phyloP scores from a whole-genome alignment of 2,888 invertebrate genomes.

The Heterodera filipjevi region DNA sequence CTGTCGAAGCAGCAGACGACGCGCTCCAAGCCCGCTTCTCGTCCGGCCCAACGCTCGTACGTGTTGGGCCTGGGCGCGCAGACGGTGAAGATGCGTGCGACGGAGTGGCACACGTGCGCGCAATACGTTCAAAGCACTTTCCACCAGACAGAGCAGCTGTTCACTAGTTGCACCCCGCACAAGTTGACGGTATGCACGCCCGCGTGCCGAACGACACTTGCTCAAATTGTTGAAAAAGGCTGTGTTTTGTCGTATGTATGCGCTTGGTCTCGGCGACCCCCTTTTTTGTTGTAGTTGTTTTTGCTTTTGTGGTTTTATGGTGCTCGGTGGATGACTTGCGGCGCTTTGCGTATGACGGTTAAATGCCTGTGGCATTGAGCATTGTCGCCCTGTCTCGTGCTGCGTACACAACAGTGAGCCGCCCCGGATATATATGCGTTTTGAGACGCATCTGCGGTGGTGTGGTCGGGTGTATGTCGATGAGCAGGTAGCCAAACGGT shows the following conservation, averaged over 20 bases:
- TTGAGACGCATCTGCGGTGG: constrained; percentile 19
- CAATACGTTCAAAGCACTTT: constrained; percentile 22
- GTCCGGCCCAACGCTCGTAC: background rate
- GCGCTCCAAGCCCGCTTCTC: background rate
- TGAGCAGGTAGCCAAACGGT: constrained; percentile 23
- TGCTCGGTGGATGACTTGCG: background rate
- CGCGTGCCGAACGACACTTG: background rate
- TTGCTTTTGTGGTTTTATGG: background rate
- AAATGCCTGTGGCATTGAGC: too few species aligned
- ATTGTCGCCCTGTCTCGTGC: constrained; percentile 1
- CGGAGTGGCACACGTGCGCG: constrained; percentile 9
- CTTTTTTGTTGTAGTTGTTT: background rate
- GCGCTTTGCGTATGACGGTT: too few species aligned
- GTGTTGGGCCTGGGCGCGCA: background rate
- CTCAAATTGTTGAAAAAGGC: background rate
- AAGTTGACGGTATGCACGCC: background rate
- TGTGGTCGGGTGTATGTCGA: constrained; percentile 27
- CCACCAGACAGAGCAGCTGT: constrained; percentile 21
- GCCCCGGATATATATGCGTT: constrained; percentile 30
- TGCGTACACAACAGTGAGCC: constrained; percentile 21
- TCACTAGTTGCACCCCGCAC: constrained; percentile 10
- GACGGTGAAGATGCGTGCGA: background rate
- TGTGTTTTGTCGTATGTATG: background rate
- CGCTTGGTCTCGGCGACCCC: background rate
- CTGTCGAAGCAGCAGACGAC: background rate